A percentile compares a stretch with the other conserved stretches of the same genome.
Conservation (phyloP, 2,888 invertebrate species). For the Lepidocyrtinus sp. region DNA sequence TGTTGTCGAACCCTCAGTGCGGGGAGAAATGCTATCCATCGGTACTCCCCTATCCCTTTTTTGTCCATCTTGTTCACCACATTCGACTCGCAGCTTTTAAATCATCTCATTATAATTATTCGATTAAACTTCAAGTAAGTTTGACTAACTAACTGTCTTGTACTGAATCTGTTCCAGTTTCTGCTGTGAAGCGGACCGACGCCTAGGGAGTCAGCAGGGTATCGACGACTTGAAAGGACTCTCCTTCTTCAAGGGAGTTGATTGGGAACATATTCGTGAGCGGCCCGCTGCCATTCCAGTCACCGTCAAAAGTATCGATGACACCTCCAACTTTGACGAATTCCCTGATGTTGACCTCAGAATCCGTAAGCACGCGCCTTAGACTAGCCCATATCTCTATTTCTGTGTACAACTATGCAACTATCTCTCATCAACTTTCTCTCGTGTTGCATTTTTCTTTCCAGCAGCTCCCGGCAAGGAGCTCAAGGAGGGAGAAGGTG, state of each 20-base stretch:
- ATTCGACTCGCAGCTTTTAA: neutral
- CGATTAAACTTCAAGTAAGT: conserved; percentile 4
- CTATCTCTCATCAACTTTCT: conserved; percentile 84
- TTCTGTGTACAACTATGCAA: conserved; percentile 72
- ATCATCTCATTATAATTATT: conserved; percentile 17
- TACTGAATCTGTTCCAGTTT: conserved; percentile 78
- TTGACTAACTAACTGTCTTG: neutral
- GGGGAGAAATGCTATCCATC: conserved; percentile 93
- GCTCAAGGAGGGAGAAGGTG: conserved; percentile 83
- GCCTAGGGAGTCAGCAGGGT: conserved; percentile 90
- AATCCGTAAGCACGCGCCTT: conserved; percentile 87
- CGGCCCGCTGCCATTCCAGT: conserved; percentile 98
- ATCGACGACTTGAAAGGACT: conserved; percentile 93
- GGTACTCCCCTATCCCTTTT: neutral
- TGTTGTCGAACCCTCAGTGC: conserved; percentile 74
- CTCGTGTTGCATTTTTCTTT: no score
- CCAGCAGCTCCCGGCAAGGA: conserved; percentile 86
- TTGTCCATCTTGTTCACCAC: neutral
- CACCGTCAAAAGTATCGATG: conserved; percentile 98
- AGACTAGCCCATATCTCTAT: neutral
- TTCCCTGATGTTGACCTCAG: conserved; percentile 99
- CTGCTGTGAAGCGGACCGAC: conserved; percentile 96
- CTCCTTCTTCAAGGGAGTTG: conserved; percentile 95
- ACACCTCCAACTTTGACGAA: conserved; percentile 99
- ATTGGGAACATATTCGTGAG: conserved; percentile 99